These are phyloP conservation scores for Alentia gelatinosa DNA, from an alignment of 2,888 invertebrate species.

Conservation along the genomic window DNA sequence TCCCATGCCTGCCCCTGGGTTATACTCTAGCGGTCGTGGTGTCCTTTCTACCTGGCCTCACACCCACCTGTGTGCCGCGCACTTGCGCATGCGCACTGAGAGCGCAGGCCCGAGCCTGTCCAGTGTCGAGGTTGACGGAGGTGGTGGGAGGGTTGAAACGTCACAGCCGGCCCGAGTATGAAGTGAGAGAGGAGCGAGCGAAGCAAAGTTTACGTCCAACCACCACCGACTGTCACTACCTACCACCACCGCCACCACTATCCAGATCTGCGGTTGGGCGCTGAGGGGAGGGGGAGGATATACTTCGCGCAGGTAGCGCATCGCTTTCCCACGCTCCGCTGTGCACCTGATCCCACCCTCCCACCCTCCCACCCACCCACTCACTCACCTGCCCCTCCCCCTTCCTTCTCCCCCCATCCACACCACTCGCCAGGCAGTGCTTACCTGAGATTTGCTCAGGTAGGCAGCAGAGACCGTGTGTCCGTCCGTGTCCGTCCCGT, in stretches of 20 bases:
- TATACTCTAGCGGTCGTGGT: too few species aligned
- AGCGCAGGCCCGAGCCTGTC: conserved; percentile 12
- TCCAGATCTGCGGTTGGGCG: not conserved
- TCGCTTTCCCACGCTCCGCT: not conserved
- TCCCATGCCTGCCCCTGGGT: too few species aligned
- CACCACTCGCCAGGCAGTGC: not conserved
- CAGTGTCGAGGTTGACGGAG: not conserved
- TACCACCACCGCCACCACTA: not conserved
- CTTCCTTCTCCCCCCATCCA: not conserved
- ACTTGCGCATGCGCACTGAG: conserved; percentile 8
- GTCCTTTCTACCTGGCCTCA: not conserved
- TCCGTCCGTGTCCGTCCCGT: not conserved
- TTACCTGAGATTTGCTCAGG: conserved; percentile 16
- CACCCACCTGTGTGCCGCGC: not conserved
- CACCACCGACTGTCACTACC: not conserved
- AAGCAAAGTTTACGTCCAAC: not conserved
- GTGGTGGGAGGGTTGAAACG: not conserved
- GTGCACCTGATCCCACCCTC: not conserved
- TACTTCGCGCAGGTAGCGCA: not conserved
- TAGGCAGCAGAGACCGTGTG: not conserved
- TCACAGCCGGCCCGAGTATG: not conserved
- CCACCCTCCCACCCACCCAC: not conserved
- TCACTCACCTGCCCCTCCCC: too few species aligned
- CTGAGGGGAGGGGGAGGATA: not conserved
- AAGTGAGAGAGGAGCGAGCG: not conserved